Base-by-base conservation (phyloP, 2,888 invertebrate genomes). In the Choreutis nemorana region DNA sequence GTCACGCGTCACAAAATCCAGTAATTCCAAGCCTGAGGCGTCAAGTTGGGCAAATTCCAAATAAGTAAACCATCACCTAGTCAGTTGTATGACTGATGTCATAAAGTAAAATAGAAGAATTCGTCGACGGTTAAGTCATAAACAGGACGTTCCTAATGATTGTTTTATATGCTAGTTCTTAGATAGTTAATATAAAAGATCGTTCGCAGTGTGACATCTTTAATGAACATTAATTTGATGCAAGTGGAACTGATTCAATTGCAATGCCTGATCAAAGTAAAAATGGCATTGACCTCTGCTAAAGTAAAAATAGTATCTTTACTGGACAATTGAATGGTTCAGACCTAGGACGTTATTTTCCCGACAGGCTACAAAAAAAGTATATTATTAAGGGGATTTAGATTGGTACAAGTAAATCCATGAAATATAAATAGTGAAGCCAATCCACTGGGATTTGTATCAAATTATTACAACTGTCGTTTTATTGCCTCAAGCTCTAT, bases 171-270 rank as follows among this genome's bases (percentile, higher is more conserved):
- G 9, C 30, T 37, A 45, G 37, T 42, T 39, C 34, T 35, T 46
- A 45, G 54, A 46, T 50, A 41, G 39, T 37, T 30, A 18, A 6
- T 34, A 31, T 41, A n/a, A n/a, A n/a, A n/a, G n/a, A n/a, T n/a
- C n/a, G n/a, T n/a, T n/a, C n/a, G n/a, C 8, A 18, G 54, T 57
- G 56, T 57, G 55, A 56, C 54, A 60, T 58, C 50, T 50, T 59
- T 70, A 72, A 73, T 71, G 58, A 75, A 67, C 59, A 59, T 62
- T 75, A 71, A 73, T 75, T 75, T 54, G 55, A 55, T 72, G 68
- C 71, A 75, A 77, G 75, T 75, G 77, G 72, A 73, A 72, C 75
- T 58, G 73, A 77, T 75, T 77, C 73, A 71, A 72, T 75, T 73
- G 71, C 60, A 73, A 73, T 73, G n/a, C n/a, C n/a, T n/a, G 68